These are phyloP conservation scores for Drosophila parvula DNA, from an alignment of 1,140 invertebrate species.

Conservation along the genomic window DNA sequence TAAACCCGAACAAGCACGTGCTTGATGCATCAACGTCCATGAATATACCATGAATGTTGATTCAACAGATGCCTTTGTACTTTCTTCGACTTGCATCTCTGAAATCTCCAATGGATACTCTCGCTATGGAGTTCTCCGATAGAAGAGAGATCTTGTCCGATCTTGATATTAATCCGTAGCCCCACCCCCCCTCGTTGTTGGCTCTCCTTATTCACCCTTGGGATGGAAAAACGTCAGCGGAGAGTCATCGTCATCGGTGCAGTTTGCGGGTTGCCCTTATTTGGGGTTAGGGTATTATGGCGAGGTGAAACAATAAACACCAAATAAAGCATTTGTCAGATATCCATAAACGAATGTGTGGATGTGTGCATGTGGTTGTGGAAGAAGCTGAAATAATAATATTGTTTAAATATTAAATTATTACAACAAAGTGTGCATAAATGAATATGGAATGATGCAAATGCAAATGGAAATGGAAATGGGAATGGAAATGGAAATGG, in stretches of 20 bases:
- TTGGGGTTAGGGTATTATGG: slow-evolving; percentile 64
- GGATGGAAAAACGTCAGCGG: slow-evolving; percentile 15
- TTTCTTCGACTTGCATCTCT: no score
- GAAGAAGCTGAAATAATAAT: slow-evolving; percentile 56
- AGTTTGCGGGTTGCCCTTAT: slow-evolving; percentile 45
- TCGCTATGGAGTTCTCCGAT: not conserved
- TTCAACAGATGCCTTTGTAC: no score
- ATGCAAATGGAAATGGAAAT: slow-evolving; percentile 54
- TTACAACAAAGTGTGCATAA: slow-evolving; percentile 78
- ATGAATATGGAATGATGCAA: slow-evolving; percentile 76
- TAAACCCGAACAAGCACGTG: no score
- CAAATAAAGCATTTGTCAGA: slow-evolving; percentile 77
- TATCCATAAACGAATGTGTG: slow-evolving; percentile 59
- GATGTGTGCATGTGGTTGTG: slow-evolving; percentile 3
- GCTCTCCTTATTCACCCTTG: slow-evolving; percentile 9
- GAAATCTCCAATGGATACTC: not conserved
- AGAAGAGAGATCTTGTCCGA: not conserved
- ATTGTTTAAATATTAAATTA: slow-evolving; percentile 81
- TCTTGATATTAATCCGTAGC: not conserved
- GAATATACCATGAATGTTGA: no score
- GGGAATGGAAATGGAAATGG: slow-evolving; percentile 33
- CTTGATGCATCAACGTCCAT: no score
- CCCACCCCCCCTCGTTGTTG: slow-evolving; percentile 6
- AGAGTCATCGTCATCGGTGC: slow-evolving; percentile 27
- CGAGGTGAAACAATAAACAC: slow-evolving; percentile 76